Evolutionary conservation across 2,113 vertebrate species (phyloP), one percentile per base, ranked within the genome.

Genomic region (Podiceps cristatus): DNA sequence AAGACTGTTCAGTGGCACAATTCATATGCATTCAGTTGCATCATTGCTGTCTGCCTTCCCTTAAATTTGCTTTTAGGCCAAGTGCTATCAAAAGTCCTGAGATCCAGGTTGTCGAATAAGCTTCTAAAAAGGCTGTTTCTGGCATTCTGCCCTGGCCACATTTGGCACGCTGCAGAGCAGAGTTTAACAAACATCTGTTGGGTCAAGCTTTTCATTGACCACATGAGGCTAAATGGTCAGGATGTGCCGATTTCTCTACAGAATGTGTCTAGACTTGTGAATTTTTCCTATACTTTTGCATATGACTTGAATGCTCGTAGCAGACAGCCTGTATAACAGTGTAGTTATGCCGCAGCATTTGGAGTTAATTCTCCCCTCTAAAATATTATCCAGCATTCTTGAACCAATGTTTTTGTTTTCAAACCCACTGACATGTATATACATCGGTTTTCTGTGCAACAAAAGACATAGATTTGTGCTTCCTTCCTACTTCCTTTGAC

Each of bases 141-240:
- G 86, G 52, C 52, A 35, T 92, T 86, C 42, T 95, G 86, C 91
- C 50, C 22, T 62, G 49, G 64, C 52, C 40, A 40, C 13, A 5
- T 68, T 88, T 95, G 88, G 86, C 55, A 75, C 0, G 3, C 64
- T 83, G 35, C 14, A 42, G 62, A 92, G 47, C 47, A 44, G 45
- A 86, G 64, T 80, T 78, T 80, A 80, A 2, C 2, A 92, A 90
- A 91, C 69, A 81, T 94, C 75, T 95, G 72, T 90, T 92, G 49
- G 53, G 73, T 96, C 64, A 81, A 81, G 40, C 1, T 4, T 91
- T 91, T 87, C 4, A 2, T 75, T 92, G 64, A 67, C 91, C 58
- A 11, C 0, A 0, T 83, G 52, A 84, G 52, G 47, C 63, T 35
- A 47, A 90, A 71, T 67, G 35, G 13, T 90, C 44, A 74, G 78